Evolutionary conservation across 2,113 vertebrate species (phyloP).

Genomic region (Muntiacus muntjak): DNA sequence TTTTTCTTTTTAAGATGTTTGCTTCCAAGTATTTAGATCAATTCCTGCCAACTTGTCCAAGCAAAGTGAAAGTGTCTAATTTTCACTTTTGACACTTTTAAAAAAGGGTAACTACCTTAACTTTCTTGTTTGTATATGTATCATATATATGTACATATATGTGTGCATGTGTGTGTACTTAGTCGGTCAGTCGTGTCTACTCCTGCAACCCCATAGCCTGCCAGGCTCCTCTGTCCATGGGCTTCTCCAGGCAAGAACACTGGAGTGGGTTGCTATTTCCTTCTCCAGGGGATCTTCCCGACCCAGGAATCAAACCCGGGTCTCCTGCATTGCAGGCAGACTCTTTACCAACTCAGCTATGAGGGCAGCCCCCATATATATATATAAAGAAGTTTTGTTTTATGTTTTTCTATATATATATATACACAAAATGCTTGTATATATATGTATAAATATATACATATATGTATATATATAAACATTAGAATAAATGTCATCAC

Average conservation of each 20-base stretch:
- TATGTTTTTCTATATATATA: neutral
- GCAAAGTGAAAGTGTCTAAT: conserved; percentile 32
- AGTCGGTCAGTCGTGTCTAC: neutral
- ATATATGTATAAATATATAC: neutral
- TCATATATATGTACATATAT: fast-evolving
- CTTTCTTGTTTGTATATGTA: neutral
- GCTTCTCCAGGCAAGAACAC: neutral
- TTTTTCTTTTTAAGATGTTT: conserved; percentile 29
- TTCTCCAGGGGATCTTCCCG: neutral
- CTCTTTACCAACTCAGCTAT: neutral
- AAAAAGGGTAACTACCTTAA: conserved; percentile 4
- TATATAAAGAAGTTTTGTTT: neutral
- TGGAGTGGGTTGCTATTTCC: neutral
- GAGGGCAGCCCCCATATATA: neutral
- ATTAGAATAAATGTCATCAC: neutral
- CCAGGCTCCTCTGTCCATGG: neutral
- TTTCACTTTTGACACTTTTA: conserved; percentile 32
- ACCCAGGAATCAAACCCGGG: neutral
- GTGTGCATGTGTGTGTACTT: neutral
- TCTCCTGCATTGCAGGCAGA: neutral
- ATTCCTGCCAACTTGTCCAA: conserved; percentile 19
- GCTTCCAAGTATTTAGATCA: neutral
- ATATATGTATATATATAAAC: neutral
- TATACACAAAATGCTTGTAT: neutral
- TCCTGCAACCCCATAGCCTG: neutral